phyloP scores from a whole-genome alignment of 2,113 vertebrate species.

The Leptobrachium ailaonicum region DNA sequence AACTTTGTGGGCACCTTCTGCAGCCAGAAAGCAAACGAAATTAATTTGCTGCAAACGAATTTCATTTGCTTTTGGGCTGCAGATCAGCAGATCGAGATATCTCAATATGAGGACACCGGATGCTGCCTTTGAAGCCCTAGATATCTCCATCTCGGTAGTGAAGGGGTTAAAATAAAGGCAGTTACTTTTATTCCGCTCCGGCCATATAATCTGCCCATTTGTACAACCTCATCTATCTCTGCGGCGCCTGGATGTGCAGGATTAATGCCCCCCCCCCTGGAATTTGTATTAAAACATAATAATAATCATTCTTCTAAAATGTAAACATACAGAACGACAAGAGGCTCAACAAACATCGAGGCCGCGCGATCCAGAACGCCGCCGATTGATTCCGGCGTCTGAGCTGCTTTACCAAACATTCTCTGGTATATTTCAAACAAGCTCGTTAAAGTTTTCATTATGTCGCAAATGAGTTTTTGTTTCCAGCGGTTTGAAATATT shows the following conservation, averaged over 20 bases:
- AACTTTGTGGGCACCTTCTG: no score
- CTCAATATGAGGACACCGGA: no score
- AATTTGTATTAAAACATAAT: conserved; percentile 7
- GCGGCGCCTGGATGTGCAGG: background rate
- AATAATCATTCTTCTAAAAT: conserved; percentile 11
- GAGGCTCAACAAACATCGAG: background rate
- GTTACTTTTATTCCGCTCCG: no score
- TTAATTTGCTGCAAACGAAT: no score
- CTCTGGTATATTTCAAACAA: background rate
- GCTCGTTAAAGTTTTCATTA: background rate
- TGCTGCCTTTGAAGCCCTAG: no score
- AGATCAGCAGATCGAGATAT: no score
- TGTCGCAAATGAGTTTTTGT: background rate
- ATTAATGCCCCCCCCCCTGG: conserved; percentile 1
- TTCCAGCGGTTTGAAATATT: background rate
- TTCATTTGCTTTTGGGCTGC: no score
- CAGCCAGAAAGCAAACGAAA: no score
- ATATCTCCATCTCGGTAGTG: no score
- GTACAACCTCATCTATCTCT: conserved; percentile 2
- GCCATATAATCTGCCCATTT: no score
- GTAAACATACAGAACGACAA: background rate
- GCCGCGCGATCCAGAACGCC: background rate
- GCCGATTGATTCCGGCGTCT: background rate
- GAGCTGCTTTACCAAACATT: background rate
- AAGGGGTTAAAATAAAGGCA: no score